phyloP scores from a whole-genome alignment of 2,888 invertebrate species.

The Acronicta alni region DNA sequence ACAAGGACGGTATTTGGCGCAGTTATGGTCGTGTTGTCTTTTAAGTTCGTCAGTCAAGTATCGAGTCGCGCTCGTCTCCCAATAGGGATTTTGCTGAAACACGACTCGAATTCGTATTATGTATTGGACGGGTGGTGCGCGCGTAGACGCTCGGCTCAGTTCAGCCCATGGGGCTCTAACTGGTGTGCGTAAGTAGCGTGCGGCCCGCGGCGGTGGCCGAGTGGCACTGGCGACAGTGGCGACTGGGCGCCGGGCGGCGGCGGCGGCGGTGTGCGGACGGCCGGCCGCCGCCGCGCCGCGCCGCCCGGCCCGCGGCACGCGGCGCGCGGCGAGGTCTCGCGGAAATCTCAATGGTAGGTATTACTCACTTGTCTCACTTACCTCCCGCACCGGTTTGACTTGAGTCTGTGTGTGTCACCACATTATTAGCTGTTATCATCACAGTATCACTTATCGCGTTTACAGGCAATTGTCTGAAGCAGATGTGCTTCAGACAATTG shows the following conservation, averaged over 20 bases:
- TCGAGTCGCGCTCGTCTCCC: slow-evolving; percentile 64
- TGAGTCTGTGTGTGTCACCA: slow-evolving; percentile 15
- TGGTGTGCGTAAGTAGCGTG: slow-evolving; percentile 64
- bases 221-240: slow-evolving; percentile 55
- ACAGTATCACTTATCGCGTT: too few relatives aligned
- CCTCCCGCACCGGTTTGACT: slow-evolving; percentile 41
- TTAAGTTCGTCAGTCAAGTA: slow-evolving; percentile 31
- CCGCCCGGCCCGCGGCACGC: slow-evolving; percentile 21
- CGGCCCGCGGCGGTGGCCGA: slow-evolving; percentile 67
- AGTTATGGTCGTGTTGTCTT: slow-evolving; percentile 4
- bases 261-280: slow-evolving; percentile 11
- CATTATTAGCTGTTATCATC: too few relatives aligned
- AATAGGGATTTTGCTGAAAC: slow-evolving; percentile 60
- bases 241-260: slow-evolving; percentile 14
- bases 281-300: slow-evolving; percentile 9
- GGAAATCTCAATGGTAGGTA: slow-evolving; percentile 44
- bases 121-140: slow-evolving; percentile 24
- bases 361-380: slow-evolving; percentile 45
- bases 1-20: slow-evolving; percentile 13
- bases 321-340: slow-evolving; percentile 40
- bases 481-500: slow-evolving; percentile 15
- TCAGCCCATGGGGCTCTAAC: slow-evolving; percentile 79
- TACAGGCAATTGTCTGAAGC: too few relatives aligned
- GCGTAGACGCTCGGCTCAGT: slow-evolving; percentile 63
- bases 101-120: slow-evolving; percentile 43